Base-by-base conservation (phyloP, 2,113 vertebrate genomes). In the Lepidothrix coronata region DNA sequence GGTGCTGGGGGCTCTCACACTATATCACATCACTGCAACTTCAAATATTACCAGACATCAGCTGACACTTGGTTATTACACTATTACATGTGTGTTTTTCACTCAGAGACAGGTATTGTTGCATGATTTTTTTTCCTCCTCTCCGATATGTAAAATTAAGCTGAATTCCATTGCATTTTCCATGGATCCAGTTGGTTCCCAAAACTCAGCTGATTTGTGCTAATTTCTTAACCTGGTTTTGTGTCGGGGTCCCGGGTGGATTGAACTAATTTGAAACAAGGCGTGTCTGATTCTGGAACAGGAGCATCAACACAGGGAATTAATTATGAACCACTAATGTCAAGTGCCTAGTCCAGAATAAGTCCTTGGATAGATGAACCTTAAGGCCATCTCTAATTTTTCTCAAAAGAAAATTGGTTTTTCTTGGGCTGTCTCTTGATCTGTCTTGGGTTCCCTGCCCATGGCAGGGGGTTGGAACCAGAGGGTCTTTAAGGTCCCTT, bases 181-280 rank as follows among this genome's bases (percentile, higher is more conserved):
- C 44, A 24, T 1, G 3, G 81, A 43, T 37, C 48, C 37, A 24
- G 78, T 9, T 25, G 55, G 62, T 39, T 85, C 21, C 62, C 71
- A 88, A 55, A 94, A 88, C 91, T 94, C 75, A 43, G 43, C 48
- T 95, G 78, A 44, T 93, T 48, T 96, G 95, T 97, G 93, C 95
- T 96, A 35, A 94, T 96, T 96, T 97, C 89, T 85, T 95, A 96
- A 94, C 96, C 94, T 96, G 95, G 89, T 96, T 95, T 96, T 54
- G 91, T 93, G 94, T 57, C 5, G 0, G 73, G 57, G 52, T 92
- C 96, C 61, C 86, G 0, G 10, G 87, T 89, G 95, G 62, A 41
- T 92, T 76, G 89, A 91, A n/a, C 94, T 94, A 94, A 94, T 89
- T 96, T 84, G 93, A 74, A 91, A 24, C 12, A 46, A 95, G 87